Evolutionary conservation across 2,113 vertebrate genomes (phyloP).

Genomic region (Alexandromys fortis): DNA sequence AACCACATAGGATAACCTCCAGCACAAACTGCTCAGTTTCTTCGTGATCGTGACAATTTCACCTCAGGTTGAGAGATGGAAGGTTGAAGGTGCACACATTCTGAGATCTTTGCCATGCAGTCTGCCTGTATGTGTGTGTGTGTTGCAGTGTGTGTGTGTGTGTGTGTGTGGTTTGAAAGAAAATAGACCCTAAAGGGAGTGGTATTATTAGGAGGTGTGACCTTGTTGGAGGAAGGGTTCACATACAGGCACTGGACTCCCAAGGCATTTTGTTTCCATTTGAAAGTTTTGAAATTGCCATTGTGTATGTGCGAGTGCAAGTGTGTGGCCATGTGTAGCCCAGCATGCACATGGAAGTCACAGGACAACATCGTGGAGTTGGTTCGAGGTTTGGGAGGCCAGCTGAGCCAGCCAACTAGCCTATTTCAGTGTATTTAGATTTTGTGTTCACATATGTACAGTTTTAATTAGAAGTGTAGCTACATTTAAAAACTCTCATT

Average conservation of each 20-base stretch:
- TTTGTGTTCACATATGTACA: background rate
- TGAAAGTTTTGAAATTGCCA: background rate
- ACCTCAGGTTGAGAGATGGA: background rate
- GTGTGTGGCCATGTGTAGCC: background rate
- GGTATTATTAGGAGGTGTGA: no score
- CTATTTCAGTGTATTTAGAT: background rate
- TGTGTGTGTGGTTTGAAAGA: no score
- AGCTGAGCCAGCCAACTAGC: background rate
- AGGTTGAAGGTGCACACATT: background rate
- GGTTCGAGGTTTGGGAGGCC: background rate
- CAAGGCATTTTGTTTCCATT: background rate
- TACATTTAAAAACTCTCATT: conserved; percentile 17
- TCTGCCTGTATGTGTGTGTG: background rate
- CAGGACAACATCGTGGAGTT: background rate
- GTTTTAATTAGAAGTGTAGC: conserved; percentile 42
- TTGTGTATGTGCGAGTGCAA: background rate
- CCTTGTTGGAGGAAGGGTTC: no score
- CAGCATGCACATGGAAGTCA: background rate
- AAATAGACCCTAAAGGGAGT: no score
- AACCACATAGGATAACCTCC: background rate
- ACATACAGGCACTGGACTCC: no score
- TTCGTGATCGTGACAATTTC: no score
- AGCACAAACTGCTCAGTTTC: background rate
- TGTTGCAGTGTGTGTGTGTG: no score
- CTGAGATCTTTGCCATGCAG: background rate